These are phyloP conservation scores for Ecliptopera silaceata DNA, from an alignment of 2,888 invertebrate species.

Conservation along the genomic window DNA sequence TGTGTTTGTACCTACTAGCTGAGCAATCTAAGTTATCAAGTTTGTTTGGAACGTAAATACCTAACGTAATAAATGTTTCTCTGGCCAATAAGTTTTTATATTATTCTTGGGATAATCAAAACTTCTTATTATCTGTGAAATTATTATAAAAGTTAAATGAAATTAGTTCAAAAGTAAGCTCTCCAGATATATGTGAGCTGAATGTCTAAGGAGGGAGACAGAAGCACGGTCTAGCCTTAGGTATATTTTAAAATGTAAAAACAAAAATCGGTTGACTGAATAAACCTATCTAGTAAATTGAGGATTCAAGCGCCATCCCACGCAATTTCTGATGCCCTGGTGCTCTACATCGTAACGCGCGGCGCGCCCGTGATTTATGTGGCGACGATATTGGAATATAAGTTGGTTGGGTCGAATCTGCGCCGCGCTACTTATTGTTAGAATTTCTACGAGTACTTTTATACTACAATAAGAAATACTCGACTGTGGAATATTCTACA, in stretches of 20 bases:
- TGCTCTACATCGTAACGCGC: constrained; percentile 26
- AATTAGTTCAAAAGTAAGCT: no score
- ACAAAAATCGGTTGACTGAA: constrained; percentile 10
- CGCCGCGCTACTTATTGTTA: constrained; percentile 9
- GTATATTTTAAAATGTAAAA: background rate
- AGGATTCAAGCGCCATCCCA: constrained; percentile 18
- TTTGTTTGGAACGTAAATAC: background rate
- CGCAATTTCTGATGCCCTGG: constrained; percentile 27
- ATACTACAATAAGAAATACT: background rate
- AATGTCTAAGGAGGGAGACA: no score
- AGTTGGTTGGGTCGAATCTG: constrained; percentile 9
- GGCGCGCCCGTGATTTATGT: constrained; percentile 31
- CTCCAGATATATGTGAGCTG: no score
- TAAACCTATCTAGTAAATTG: constrained; percentile 31
- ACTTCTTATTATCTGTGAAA: no score
- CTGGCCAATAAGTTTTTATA: background rate
- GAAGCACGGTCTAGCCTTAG: no score
- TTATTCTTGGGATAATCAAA: no score
- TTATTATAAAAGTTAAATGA: no score
- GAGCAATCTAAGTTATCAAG: background rate
- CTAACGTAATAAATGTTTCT: background rate
- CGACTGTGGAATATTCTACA: background rate
- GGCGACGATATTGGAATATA: constrained; percentile 32
- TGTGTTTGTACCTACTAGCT: background rate
- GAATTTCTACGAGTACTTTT: background rate